Conservation (phyloP, 30 jellyfish, hydroid and myxozoan genomes). For the Aurelia coerulea region DNA sequence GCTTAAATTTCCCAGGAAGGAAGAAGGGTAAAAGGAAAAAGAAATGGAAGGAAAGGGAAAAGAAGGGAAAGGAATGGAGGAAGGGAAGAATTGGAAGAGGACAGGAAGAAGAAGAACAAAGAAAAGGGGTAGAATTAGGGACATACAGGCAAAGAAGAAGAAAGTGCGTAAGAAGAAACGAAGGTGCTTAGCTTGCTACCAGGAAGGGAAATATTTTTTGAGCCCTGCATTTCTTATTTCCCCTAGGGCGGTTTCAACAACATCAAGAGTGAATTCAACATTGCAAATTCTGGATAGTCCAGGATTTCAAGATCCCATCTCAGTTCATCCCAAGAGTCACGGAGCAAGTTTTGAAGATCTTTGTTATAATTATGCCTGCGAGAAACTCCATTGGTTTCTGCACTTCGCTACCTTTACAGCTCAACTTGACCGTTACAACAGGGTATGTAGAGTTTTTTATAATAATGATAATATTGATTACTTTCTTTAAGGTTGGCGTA, state of each 20-base stretch:
- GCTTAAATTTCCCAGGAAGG: too few species aligned
- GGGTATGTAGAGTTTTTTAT: slow-evolving; percentile 52
- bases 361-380: slow-evolving; percentile 88
- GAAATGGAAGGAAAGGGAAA: too few species aligned
- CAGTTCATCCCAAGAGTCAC: slow-evolving; percentile 73
- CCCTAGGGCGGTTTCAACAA: slow-evolving; percentile 70
- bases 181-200: too few species aligned
- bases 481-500: too few species aligned
- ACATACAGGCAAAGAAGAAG: too few species aligned
- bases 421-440: slow-evolving; percentile 83
- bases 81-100: background rate
- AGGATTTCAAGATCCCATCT: slow-evolving; percentile 87
- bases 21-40: too few species aligned
- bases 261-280: slow-evolving; percentile 62
- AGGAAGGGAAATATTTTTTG: too few species aligned
- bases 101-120: background rate
- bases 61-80: too few species aligned
- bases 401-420: slow-evolving; percentile 84
- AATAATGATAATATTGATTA: too few species aligned
- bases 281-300: slow-evolving; percentile 90
- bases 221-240: background rate
- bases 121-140: too few species aligned
- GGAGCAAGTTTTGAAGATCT: slow-evolving; percentile 87
- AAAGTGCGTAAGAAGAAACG: too few species aligned
- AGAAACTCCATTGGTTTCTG: slow-evolving; percentile 91